Evolutionary conservation across 2,797 vertebrate genomes (phyloP).

Genomic region (Oryzias dopingdopingensis): DNA sequence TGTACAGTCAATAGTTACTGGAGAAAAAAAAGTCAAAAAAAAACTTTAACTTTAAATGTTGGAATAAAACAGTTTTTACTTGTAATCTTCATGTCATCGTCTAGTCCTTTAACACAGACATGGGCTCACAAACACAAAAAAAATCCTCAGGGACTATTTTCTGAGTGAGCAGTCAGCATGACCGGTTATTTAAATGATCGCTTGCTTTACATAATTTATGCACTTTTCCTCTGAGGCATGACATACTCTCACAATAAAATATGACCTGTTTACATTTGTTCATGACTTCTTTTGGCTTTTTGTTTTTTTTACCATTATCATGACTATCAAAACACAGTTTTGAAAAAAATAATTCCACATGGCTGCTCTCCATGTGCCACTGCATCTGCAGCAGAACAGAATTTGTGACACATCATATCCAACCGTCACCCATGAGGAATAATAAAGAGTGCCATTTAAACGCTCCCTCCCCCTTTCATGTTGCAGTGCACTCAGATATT

Average conservation of each 20-base stretch:
- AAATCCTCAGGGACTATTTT: slow-evolving; percentile 17
- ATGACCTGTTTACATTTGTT: slow-evolving; percentile 36
- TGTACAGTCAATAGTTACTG: no score
- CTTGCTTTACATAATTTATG: slow-evolving; percentile 37
- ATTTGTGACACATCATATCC: slow-evolving; percentile 86
- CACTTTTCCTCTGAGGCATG: slow-evolving; percentile 13
- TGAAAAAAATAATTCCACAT: slow-evolving; percentile 31
- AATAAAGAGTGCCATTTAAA: slow-evolving; percentile 43
- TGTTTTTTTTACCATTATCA: no score
- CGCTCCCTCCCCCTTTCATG: slow-evolving; percentile 39
- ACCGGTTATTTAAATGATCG: slow-evolving; percentile 17
- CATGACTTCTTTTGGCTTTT: slow-evolving; percentile 6
- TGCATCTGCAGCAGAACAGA: slow-evolving; percentile 81
- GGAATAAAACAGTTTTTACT: no score
- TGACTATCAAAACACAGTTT: no score
- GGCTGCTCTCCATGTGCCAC: slow-evolving; percentile 74
- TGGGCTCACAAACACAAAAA: slow-evolving; percentile 27
- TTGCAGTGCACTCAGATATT: slow-evolving; percentile 54
- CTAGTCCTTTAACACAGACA: slow-evolving; percentile 6
- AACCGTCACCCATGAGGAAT: slow-evolving; percentile 42
- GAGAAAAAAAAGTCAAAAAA: not conserved
- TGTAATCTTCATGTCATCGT: no score
- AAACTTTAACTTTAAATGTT: slow-evolving; percentile 21
- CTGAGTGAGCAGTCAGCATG: slow-evolving; percentile 25
- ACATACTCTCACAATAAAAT: slow-evolving; percentile 27